Percentiles rank a stretch among this genome's conserved stretches.
These are phyloP conservation scores for Gallinago stenura DNA, from an alignment of 2,797 vertebrate species.

Conservation along the genomic window DNA sequence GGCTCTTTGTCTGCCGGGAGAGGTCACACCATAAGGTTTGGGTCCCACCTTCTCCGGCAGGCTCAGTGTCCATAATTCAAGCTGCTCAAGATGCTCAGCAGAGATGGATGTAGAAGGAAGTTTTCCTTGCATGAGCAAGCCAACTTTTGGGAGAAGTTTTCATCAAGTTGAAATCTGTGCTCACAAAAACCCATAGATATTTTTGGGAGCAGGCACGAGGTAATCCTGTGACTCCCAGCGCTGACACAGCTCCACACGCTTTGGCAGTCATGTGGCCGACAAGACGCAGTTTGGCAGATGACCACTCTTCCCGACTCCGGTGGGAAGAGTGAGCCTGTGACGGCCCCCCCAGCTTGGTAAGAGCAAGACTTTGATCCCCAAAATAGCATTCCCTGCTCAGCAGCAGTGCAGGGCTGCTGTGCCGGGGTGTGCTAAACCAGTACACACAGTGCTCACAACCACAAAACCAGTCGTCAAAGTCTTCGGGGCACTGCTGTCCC, in stretches of 20 bases:
- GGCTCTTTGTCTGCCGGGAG: fast-evolving
- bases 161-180: background rate
- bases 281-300: fast-evolving
- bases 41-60: background rate
- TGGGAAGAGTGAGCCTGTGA: background rate
- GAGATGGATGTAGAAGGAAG: background rate
- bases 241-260: fast-evolving
- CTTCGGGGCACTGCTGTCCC: fast-evolving
- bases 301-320: fast-evolving
- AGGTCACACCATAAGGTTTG: background rate
- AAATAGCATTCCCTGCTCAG: background rate
- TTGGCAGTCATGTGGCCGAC: fast-evolving
- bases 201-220: background rate
- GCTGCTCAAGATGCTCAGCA: background rate
- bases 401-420: fast-evolving
- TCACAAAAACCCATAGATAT: background rate
- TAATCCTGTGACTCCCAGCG: background rate
- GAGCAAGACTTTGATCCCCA: background rate
- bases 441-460: fast-evolving
- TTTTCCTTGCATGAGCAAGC: background rate
- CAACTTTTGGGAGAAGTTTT: background rate
- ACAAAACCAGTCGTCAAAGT: background rate
- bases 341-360: background rate
- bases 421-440: background rate
- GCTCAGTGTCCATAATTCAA: background rate